These are phyloP conservation scores for Lithophane semibrunnea DNA, from an alignment of 2,888 invertebrate species.

Conservation along the genomic window DNA sequence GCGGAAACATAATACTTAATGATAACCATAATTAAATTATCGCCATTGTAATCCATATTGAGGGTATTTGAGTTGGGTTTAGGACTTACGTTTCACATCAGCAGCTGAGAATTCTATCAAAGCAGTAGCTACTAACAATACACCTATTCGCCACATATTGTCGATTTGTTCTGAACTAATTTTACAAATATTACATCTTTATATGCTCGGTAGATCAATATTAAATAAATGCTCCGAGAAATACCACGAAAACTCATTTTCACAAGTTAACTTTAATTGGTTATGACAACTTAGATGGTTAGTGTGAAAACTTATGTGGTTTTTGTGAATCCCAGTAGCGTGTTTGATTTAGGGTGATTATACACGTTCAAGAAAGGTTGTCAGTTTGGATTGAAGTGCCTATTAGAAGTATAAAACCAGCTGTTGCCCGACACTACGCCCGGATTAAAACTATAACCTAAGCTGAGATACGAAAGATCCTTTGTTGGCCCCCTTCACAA, in stretches of 20 bases:
- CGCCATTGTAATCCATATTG: neutral
- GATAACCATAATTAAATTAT: neutral
- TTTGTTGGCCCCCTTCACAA: neutral
- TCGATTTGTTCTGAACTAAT: constrained; percentile 67
- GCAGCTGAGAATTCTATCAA: constrained; percentile 67
- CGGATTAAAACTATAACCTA: neutral
- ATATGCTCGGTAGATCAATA: constrained; percentile 74
- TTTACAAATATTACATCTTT: constrained; percentile 75
- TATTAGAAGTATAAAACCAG: neutral
- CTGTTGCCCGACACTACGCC: neutral
- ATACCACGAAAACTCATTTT: constrained; percentile 61
- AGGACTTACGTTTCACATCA: constrained; percentile 75
- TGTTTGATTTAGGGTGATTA: constrained; percentile 34
- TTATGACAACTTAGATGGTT: constrained; percentile 63
- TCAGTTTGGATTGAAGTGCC: neutral
- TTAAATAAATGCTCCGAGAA: constrained; percentile 69
- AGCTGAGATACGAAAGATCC: neutral
- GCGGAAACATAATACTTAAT: neutral
- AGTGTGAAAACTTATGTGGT: constrained; percentile 67
- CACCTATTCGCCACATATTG: constrained; percentile 79
- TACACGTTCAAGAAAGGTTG: constrained; percentile 14
- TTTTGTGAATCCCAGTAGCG: constrained; percentile 46
- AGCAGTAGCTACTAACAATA: constrained; percentile 67
- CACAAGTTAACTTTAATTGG: constrained; percentile 72
- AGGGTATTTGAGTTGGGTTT: too few species aligned